Percentiles rank a stretch among this genome's conserved stretches.
phyloP scores from a whole-genome alignment of 2,888 invertebrate species.

The Thera britannica region DNA sequence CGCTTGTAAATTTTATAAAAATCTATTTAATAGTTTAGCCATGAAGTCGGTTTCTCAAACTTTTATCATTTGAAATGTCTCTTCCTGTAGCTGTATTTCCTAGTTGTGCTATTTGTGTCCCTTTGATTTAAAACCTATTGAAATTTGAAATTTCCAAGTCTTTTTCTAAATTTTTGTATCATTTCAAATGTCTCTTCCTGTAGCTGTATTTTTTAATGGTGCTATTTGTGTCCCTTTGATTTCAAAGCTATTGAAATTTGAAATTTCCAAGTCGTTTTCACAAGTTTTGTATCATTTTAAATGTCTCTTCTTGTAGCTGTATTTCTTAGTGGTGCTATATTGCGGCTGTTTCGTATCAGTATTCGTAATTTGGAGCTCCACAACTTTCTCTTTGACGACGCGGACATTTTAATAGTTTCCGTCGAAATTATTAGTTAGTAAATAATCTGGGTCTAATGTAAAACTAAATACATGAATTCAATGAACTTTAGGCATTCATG shows the following conservation, averaged over 20 bases:
- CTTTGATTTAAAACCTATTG: too few relatives aligned
- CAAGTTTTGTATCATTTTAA: too few relatives aligned
- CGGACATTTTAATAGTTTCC: slow-evolving; percentile 47
- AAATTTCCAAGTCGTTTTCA: too few relatives aligned
- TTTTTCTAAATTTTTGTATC: too few relatives aligned
- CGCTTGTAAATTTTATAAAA: too few relatives aligned
- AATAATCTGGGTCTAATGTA: slow-evolving; percentile 20
- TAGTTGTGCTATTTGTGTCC: too few relatives aligned
- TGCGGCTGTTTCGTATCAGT: slow-evolving; percentile 49
- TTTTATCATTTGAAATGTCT: too few relatives aligned
- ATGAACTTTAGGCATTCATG: background rate
- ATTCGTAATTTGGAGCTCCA: slow-evolving; percentile 53
- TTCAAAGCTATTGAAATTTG: too few relatives aligned
- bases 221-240: slow-evolving; percentile 18
- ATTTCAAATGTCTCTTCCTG: slow-evolving; percentile 14
- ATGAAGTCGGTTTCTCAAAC: too few relatives aligned
- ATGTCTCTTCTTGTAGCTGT: slow-evolving; percentile 22
- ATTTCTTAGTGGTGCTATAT: slow-evolving; percentile 32
- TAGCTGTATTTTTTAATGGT: slow-evolving; percentile 21
- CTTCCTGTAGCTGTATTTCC: too few relatives aligned
- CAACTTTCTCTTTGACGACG: slow-evolving; percentile 56
- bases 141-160: too few relatives aligned
- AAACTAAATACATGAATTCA: background rate
- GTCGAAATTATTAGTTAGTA: slow-evolving; percentile 20
- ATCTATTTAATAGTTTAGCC: too few relatives aligned